Base-by-base conservation (phyloP, 2,888 invertebrate species). In the Cheilosia grossa region DNA sequence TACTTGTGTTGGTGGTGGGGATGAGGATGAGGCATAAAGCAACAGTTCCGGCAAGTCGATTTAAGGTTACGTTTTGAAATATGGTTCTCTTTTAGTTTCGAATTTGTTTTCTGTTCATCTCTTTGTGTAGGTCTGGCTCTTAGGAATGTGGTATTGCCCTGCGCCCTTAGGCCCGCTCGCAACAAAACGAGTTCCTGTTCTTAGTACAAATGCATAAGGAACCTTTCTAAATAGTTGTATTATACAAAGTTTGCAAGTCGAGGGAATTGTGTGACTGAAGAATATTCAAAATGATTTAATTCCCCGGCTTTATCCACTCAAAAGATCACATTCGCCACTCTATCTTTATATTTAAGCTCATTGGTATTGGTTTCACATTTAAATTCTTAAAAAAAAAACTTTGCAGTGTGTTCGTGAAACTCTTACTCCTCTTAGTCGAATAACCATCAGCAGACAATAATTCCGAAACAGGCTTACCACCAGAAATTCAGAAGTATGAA, bases 1-100 rank as follows among this genome's bases (percentile, higher is more conserved):
- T 63, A 75, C 69, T 64, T 56, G 70, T 53, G 49, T 56, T 78
- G 49, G 27, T 33, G 44, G 54, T 66, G 15, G 51, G 64, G 61
- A 37, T 54, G 61, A 21, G 10, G 42, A 49, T 13, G 24, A 40
- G 51, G 63, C 30, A 37, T 61, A 53, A 73, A 83, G 83, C 83
- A 83, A 83, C 83, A 83, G 83, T 78, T 78, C 47, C 69, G 61
- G 54, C 47, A 37, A 63, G 63, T 24, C 56, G 54, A 78, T 61
- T 77, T 77, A 53, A 47, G 53, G 44, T 61, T 69, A 59, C 21
- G 15, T 33, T 73, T 64, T 21, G 21, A 19, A 40, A 44, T 44
- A 17, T 13, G 15, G 54, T 49, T 61, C 69, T 54, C 59, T 67
- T 63, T 63, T 17, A 13, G 24, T 37, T 49, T 51, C 0, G 21